phyloP scores from a whole-genome alignment of 1,140 invertebrate species.

The Oncopeltus fasciatus region DNA sequence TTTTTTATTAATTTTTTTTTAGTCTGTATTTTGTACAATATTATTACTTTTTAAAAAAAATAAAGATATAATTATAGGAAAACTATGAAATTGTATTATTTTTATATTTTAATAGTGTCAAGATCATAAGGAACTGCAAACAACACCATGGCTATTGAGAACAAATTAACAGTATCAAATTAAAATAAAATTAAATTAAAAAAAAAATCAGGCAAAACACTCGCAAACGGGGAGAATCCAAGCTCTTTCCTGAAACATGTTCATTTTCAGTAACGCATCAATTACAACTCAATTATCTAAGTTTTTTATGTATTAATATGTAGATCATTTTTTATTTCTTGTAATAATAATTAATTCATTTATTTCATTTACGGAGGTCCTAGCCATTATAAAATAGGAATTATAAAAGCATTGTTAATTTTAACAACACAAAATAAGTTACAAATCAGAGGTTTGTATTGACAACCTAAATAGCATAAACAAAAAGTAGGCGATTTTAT shows the following conservation, averaged over 20 bases:
- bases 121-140: conserved; percentile 6
- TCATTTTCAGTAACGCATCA: too few species aligned
- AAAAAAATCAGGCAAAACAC: conserved; percentile 13
- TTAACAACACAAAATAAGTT: too few species aligned
- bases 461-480: too few species aligned
- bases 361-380: too few species aligned
- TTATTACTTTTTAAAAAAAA: background rate
- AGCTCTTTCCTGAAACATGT: conserved; percentile 1
- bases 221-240: conserved; percentile 17
- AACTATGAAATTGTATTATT: background rate
- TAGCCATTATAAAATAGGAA: too few species aligned
- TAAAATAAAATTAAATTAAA: background rate
- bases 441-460: too few species aligned
- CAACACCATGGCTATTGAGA: conserved; percentile 13
- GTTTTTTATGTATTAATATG: too few species aligned
- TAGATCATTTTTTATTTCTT: too few species aligned
- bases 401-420: too few species aligned
- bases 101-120: conserved; percentile 3
- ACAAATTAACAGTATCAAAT: background rate
- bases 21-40: background rate
- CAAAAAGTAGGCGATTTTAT: too few species aligned
- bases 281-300: too few species aligned
- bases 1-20: background rate
- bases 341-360: too few species aligned
- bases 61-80: background rate